phyloP scores from a whole-genome alignment of 2,888 invertebrate species.

The Folsomia manolachei region DNA sequence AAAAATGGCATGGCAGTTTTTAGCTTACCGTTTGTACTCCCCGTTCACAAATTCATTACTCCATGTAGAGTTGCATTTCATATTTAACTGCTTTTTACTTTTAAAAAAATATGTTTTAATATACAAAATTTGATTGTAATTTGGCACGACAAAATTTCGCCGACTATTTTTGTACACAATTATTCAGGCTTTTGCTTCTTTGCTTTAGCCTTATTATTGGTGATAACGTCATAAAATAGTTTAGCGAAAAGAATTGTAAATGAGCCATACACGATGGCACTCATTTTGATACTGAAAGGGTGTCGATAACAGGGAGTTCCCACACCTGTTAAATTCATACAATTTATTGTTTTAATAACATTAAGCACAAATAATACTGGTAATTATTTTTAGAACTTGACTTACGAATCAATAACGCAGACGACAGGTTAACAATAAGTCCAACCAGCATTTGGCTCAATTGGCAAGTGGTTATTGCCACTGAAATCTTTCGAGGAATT shows the following conservation, averaged over 20 bases:
- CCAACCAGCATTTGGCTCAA: slow-evolving; percentile 31
- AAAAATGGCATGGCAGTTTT: too few relatives aligned
- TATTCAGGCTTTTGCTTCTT: not conserved
- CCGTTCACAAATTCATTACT: too few relatives aligned
- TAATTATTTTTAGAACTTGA: not conserved
- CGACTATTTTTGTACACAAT: not conserved
- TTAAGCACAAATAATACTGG: not conserved
- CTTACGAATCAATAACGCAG: slow-evolving; percentile 24
- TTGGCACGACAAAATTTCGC: too few relatives aligned
- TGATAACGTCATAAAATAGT: not conserved
- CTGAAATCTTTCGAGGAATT: slow-evolving; percentile 23
- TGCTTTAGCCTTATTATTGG: not conserved
- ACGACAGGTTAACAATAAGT: slow-evolving; percentile 18
- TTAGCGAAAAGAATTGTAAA: slow-evolving; percentile 1
- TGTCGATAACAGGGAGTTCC: slow-evolving; percentile 4
- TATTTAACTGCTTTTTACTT: too few relatives aligned
- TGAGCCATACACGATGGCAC: not conserved
- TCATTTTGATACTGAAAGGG: slow-evolving; percentile 1
- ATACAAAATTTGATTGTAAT: too few relatives aligned
- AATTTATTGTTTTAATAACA: not conserved
- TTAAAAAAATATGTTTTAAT: too few relatives aligned
- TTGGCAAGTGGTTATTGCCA: slow-evolving; percentile 26
- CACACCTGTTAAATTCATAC: not conserved
- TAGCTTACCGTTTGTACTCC: too few relatives aligned
- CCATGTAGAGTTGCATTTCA: too few relatives aligned